These are phyloP conservation scores for Drosophila recens DNA, from an alignment of 2,888 invertebrate genomes.

Conservation along the genomic window DNA sequence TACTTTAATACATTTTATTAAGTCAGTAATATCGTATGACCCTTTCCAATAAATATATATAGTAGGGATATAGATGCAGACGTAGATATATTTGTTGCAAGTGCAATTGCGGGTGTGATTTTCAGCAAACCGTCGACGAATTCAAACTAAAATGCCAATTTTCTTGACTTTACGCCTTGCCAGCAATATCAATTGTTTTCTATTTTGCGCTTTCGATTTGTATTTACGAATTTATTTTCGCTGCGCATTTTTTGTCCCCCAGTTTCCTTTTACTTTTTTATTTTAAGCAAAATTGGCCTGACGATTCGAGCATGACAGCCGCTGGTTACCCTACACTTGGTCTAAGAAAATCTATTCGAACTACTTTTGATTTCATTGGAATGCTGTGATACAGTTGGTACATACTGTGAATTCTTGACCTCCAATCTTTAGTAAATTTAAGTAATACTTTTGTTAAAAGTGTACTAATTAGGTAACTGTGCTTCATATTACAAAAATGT, in stretches of 20 bases:
- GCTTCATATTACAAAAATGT: no score
- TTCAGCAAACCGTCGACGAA: conserved; percentile 72
- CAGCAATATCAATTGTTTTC: conserved; percentile 75
- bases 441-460: no score
- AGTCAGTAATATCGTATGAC: not conserved
- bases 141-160: conserved; percentile 75
- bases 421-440: not conserved
- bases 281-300: conserved; percentile 38
- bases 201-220: conserved; percentile 77
- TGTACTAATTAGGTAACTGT: no score
- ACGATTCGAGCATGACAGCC: not conserved
- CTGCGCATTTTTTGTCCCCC: conserved; percentile 46
- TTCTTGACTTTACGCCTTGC: conserved; percentile 61
- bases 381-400: not conserved
- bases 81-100: conserved; percentile 6
- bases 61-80: conserved; percentile 4
- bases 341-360: not conserved
- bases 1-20: conserved; percentile 25
- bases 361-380: not conserved
- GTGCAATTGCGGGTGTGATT: conserved; percentile 56
- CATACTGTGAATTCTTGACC: not conserved
- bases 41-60: conserved; percentile 5
- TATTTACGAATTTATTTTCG: conserved; percentile 74
- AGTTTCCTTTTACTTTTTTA: conserved; percentile 49
- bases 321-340: conserved; percentile 31